Evolutionary conservation across 2,113 vertebrate genomes (phyloP).

Genomic region (Oreochromis spilurus): DNA sequence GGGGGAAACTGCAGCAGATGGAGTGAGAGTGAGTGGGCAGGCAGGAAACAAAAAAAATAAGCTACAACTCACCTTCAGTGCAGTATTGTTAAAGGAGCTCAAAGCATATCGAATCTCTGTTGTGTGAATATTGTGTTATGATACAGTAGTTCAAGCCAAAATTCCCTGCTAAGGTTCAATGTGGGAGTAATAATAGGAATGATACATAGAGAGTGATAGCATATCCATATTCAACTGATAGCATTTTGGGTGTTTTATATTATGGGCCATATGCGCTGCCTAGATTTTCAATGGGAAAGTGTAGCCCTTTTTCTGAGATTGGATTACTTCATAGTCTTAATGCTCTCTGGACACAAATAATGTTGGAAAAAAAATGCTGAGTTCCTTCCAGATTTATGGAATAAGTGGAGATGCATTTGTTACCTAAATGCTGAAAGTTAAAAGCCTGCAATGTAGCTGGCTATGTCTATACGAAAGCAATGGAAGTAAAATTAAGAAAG

Average conservation of each 20-base stretch:
- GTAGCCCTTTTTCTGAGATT: background rate
- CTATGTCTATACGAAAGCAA: background rate
- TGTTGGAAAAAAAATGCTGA: background rate
- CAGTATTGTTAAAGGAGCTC: constrained; percentile 15
- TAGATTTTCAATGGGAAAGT: background rate
- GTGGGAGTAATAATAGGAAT: background rate
- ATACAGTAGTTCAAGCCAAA: background rate
- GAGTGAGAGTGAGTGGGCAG: constrained; percentile 57
- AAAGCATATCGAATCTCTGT: constrained; percentile 2
- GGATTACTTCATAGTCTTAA: background rate
- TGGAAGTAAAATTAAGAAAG: background rate
- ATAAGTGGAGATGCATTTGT: background rate
- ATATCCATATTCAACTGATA: background rate
- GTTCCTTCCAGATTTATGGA: background rate
- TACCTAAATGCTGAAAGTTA: background rate
- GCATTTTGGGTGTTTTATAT: background rate
- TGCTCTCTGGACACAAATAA: background rate
- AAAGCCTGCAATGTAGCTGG: background rate
- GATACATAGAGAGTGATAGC: background rate
- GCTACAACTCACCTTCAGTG: constrained; percentile 31
- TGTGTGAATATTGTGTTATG: background rate
- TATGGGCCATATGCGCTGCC: background rate
- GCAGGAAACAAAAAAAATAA: constrained; percentile 30
- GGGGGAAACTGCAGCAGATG: constrained; percentile 71
- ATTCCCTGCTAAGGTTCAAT: background rate